A percentile compares a stretch with the other conserved stretches of the same genome.
Evolutionary conservation across 1,140 invertebrate species (phyloP).

Genomic region (Subanguina moxae): DNA sequence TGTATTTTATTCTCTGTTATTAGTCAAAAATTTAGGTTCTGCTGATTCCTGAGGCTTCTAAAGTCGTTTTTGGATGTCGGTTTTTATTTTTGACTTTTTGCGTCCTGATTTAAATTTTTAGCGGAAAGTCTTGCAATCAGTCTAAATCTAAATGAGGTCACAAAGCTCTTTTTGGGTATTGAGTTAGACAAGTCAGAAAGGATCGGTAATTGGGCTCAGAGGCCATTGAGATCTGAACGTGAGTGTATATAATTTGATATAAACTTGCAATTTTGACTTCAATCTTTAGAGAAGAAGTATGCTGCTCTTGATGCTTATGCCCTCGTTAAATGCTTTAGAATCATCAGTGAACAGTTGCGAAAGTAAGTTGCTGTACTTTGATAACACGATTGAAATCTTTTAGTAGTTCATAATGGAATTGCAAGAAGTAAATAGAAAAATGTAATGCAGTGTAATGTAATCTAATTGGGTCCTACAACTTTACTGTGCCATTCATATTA

Average conservation of each 20-base stretch:
- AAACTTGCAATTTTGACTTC: background rate
- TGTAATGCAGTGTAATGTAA: too few relatives aligned
- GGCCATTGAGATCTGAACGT: conserved; percentile 2
- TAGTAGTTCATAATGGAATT: too few relatives aligned
- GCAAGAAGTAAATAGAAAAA: too few relatives aligned
- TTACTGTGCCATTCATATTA: too few relatives aligned
- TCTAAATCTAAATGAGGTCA: conserved; percentile 15
- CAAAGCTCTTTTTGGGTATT: conserved; percentile 20
- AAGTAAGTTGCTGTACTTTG: too few relatives aligned
- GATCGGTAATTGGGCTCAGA: background rate
- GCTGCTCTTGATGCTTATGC: conserved; percentile 1
- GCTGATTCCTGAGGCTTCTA: conserved; percentile 2
- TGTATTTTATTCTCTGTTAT: too few relatives aligned
- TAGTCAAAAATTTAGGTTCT: too few relatives aligned
- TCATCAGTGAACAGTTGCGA: too few relatives aligned
- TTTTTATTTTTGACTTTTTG: background rate
- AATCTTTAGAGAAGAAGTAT: background rate
- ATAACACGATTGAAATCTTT: too few relatives aligned
- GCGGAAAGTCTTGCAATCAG: background rate
- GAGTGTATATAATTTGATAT: background rate
- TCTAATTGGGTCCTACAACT: too few relatives aligned
- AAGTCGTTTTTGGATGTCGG: conserved; percentile 8
- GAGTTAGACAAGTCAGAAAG: conserved; percentile 10
- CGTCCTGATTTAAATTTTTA: conserved; percentile 1
- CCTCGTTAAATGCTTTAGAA: background rate